A percentile compares a stretch with the other conserved stretches of the same genome.
Conservation (phyloP, 2,797 vertebrate species). For the Oreochromis mossambicus region DNA sequence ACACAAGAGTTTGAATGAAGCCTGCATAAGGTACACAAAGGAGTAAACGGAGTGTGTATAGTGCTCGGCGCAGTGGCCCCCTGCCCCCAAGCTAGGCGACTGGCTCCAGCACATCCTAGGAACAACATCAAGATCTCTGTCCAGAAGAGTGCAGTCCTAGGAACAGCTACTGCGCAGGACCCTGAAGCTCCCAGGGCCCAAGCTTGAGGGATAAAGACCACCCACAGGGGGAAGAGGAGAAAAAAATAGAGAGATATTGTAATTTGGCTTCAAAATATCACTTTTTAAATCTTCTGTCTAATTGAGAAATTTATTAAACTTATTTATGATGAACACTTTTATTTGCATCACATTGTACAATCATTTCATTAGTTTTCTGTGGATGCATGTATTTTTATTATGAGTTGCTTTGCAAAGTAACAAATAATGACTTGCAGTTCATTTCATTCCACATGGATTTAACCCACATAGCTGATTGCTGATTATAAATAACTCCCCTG, state of each 20-base stretch:
- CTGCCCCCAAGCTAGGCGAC: background rate
- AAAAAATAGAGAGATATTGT: fast-evolving
- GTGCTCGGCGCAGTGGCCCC: background rate
- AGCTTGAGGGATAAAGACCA: background rate
- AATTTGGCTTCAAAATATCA: background rate
- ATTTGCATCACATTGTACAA: background rate
- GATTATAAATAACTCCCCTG: background rate
- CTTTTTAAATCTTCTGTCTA: background rate
- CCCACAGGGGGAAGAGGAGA: background rate
- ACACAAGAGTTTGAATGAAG: background rate
- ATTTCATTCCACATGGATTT: background rate
- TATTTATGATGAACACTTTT: background rate
- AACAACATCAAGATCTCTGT: background rate
- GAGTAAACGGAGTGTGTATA: background rate
- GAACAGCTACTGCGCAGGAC: background rate
- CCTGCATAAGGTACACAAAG: background rate
- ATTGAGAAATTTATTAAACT: background rate
- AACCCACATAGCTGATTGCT: background rate
- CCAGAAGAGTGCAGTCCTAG: background rate
- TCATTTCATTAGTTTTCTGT: background rate
- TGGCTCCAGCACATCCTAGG: background rate
- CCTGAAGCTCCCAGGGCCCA: background rate
- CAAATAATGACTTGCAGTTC: background rate
- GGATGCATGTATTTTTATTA: background rate
- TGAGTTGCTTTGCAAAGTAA: background rate